phyloP scores from a whole-genome alignment of 2,113 vertebrate genomes.

The Corythoichthys haematopterus region DNA sequence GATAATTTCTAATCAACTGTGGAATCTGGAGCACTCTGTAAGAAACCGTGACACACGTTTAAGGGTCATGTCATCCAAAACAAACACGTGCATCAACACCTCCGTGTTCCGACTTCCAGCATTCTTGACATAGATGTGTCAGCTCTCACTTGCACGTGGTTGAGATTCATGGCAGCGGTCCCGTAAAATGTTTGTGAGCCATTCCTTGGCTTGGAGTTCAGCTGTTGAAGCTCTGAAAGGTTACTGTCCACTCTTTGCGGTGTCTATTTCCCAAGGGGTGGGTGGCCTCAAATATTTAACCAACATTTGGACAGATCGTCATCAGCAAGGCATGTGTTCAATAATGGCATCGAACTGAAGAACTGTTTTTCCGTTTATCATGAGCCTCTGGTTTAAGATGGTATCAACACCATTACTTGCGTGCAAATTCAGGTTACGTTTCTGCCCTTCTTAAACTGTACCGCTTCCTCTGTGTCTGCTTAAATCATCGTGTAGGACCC shows the following conservation, averaged over 20 bases:
- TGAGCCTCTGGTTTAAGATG: background rate
- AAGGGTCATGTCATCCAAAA: conserved; percentile 56
- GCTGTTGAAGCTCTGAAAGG: conserved; percentile 34
- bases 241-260: conserved; percentile 13
- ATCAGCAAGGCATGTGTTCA: background rate
- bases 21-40: conserved; percentile 43
- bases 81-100: conserved; percentile 34
- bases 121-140: conserved; percentile 54
- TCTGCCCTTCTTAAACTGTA: conserved; percentile 5
- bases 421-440: background rate
- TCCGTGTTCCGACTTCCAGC: conserved; percentile 40
- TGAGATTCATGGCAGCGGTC: conserved; percentile 19
- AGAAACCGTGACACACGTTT: conserved; percentile 38
- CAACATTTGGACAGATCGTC: background rate
- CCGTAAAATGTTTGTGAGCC: conserved; percentile 4
- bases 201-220: conserved; percentile 22
- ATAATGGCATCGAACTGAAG: background rate
- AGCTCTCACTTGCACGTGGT: conserved; percentile 26
- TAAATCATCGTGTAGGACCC: conserved; percentile 20
- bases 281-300: background rate
- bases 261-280: background rate
- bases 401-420: background rate
- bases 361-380: background rate
- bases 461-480: conserved; percentile 19
- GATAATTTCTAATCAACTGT: conserved; percentile 2